Evolutionary conservation across 2,113 vertebrate species (phyloP).

Genomic region (Xyrauchen texanus): DNA sequence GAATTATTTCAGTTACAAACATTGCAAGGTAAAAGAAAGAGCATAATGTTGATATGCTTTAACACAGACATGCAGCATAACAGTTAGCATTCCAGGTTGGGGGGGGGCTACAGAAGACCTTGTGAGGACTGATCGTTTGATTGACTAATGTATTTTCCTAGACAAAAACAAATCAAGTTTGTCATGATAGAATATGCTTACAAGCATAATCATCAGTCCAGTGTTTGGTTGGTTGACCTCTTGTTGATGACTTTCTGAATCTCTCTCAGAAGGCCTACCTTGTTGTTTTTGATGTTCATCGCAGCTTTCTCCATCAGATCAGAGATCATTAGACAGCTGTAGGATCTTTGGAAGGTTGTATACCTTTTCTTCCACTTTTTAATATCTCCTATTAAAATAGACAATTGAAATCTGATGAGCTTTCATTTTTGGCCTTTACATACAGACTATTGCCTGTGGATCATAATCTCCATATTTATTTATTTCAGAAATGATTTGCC

Average conservation of each 20-base stretch:
- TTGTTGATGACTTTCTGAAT: neutral
- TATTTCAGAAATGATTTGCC: too few relatives aligned
- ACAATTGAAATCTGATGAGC: neutral
- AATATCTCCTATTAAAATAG: constrained; percentile 6
- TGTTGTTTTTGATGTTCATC: constrained; percentile 33
- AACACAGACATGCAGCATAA: too few relatives aligned
- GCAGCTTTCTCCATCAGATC: constrained; percentile 20
- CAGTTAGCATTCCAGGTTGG: too few relatives aligned
- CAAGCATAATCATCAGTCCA: neutral
- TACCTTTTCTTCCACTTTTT: neutral
- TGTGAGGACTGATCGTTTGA: too few relatives aligned
- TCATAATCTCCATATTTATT: neutral
- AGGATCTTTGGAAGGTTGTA: neutral
- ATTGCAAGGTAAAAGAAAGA: too few relatives aligned
- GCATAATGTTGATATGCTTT: too few relatives aligned
- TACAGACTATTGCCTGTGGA: neutral
- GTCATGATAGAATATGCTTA: too few relatives aligned
- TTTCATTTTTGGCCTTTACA: neutral
- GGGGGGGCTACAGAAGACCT: too few relatives aligned
- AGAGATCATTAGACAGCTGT: neutral
- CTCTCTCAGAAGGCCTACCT: neutral
- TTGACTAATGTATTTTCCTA: too few relatives aligned
- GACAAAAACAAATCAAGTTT: too few relatives aligned
- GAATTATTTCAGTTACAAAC: too few relatives aligned
- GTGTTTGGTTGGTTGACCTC: neutral